Evolutionary conservation across 2,888 invertebrate genomes (phyloP).

Genomic region (Hofmannophila pseudospretella): DNA sequence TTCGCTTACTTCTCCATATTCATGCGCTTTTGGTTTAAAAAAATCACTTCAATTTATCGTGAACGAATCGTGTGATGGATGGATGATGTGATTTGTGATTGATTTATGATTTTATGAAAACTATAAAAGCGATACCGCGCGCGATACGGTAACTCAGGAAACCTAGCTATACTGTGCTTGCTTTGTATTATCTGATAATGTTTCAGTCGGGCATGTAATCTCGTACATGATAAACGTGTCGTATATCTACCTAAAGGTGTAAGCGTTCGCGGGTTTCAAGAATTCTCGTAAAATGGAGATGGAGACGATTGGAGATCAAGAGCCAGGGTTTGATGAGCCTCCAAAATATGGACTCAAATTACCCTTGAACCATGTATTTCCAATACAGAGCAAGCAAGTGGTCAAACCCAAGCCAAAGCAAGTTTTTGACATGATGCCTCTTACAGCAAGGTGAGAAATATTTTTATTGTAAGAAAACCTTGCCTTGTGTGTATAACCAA

Average conservation of each 20-base stretch:
- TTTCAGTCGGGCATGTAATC: not conserved
- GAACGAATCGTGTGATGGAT: too few species aligned
- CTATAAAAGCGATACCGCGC: too few species aligned
- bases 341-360: slow-evolving; percentile 85
- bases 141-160: too few species aligned
- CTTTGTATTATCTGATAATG: too few species aligned
- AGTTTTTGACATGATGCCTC: slow-evolving; percentile 82
- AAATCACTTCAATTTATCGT: too few species aligned
- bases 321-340: slow-evolving; percentile 41
- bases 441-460: slow-evolving; percentile 81
- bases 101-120: too few species aligned
- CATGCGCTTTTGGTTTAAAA: too few species aligned
- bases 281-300: not conserved
- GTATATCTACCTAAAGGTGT: not conserved
- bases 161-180: too few species aligned
- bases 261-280: not conserved
- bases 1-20: too few species aligned
- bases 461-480: too few species aligned
- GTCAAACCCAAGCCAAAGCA: slow-evolving; percentile 82
- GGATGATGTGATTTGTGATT: too few species aligned
- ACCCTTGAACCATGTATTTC: slow-evolving; percentile 85
- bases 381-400: slow-evolving; percentile 83
- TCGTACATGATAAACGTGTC: not conserved
- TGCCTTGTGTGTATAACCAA: too few species aligned
- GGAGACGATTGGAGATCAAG: slow-evolving; percentile 20